Base-by-base conservation (phyloP, 2,113 vertebrate genomes). In the Genyomyrus donnyi region DNA sequence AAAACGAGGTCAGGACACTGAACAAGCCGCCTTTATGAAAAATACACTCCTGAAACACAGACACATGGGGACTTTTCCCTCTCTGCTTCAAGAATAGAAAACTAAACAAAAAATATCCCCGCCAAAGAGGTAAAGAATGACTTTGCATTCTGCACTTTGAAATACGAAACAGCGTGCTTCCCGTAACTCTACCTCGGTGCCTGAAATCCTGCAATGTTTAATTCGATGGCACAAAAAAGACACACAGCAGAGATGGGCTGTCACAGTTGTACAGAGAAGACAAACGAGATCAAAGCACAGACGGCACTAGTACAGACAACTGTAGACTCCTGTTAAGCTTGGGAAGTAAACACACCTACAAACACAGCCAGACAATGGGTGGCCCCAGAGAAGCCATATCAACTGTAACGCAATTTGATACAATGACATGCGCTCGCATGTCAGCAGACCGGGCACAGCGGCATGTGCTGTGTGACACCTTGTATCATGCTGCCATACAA, bases 101-200 rank as follows among this genome's bases (percentile, higher is more conserved):
- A 62, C 31, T 56, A 88, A 62, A 62, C 8, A 42, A 88, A 62
- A 88, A 49, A 45, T 24, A 85, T 45, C 9, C 19, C 8, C 19
- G 11, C 39, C 31, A 39, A 80, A 77, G 70, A 77, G 4, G 15
- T 88, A 35, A 89, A 52, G 66, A 35, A 89, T 89, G 88, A 77
- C 88, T 89, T n/a, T 49, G 88, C 66, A 35, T 77, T 89, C 48
- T 39, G 11, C 5, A 48, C 87, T 66, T 88, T 56, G 87, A 39
- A 62, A 88, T 27, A 15, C 87, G 13, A 66, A 49, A n/a, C 35
- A 5, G 11, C 42, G n/a, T 17, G 19, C 21, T 35, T 45, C 56
- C 21, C 19, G 87, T 66, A 42, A 80, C 74, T 17, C 15, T 80
- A 42, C 15, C 74, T 80, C 15, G 35, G 31, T 17, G 35, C 45